A percentile compares a stretch with the other conserved stretches of the same genome.
Evolutionary conservation across 1,140 invertebrate genomes (phyloP).

Genomic region (Caenorhabditis remanei): DNA sequence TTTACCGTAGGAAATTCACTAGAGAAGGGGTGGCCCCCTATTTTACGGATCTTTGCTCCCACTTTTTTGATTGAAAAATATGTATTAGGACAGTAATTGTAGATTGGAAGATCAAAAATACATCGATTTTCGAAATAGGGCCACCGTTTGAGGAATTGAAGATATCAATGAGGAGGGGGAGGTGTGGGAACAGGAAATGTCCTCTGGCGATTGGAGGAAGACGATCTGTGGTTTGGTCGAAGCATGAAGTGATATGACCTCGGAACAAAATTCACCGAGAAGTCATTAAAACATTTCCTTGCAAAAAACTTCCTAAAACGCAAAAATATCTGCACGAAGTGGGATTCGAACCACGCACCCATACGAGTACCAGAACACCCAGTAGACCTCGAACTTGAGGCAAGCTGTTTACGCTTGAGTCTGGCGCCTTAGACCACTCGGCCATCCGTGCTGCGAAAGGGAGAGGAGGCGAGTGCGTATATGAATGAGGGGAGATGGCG

Average conservation of each 20-base stretch:
- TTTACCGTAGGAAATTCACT: too few species aligned
- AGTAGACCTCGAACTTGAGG: conserved; percentile 42
- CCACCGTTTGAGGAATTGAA: neutral
- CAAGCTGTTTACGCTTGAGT: conserved; percentile 68
- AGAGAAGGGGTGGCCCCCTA: too few species aligned
- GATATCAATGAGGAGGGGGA: neutral
- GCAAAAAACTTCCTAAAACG: neutral
- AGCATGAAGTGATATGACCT: neutral
- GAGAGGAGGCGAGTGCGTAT: neutral
- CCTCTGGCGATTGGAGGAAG: neutral
- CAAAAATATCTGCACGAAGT: conserved; percentile 57
- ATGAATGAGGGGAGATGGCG: neutral
- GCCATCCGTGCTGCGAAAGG: conserved; percentile 69
- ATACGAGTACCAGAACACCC: conserved; percentile 56
- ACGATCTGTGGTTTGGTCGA: neutral
- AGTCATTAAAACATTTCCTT: neutral
- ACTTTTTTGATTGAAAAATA: neutral
- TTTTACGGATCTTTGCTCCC: neutral
- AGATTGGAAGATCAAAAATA: neutral
- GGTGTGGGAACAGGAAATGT: neutral
- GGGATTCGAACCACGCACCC: conserved; percentile 60
- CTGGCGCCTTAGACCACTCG: conserved; percentile 75
- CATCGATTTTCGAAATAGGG: neutral
- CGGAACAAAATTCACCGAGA: neutral
- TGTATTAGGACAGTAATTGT: neutral